Conservation (phyloP, 2,888 invertebrate genomes). For the Dolichopus griseipennis region DNA sequence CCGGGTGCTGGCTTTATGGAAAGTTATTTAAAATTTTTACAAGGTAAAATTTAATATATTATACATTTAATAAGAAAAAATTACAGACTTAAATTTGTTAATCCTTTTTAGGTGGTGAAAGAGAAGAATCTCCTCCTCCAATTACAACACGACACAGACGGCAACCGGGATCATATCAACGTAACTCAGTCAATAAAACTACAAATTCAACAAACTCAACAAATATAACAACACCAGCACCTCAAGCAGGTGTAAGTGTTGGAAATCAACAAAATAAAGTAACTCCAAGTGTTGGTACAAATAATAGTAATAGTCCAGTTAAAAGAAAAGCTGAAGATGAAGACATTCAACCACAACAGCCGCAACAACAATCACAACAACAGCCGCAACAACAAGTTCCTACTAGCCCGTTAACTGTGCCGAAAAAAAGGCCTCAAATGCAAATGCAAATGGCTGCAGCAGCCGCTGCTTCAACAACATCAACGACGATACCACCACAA, state of each 20-base stretch:
- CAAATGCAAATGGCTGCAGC: constrained; percentile 40
- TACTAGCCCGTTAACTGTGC: constrained; percentile 19
- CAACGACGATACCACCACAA: constrained; percentile 38
- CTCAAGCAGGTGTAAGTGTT: constrained; percentile 47
- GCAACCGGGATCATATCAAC: constrained; percentile 11
- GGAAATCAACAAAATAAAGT: constrained; percentile 39
- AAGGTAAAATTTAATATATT: constrained; percentile 32
- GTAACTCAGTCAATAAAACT: constrained; percentile 8
- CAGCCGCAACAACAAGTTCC: constrained; percentile 22
- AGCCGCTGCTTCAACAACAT: constrained; percentile 42
- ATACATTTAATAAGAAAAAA: too few species aligned
- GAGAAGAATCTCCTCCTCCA: constrained; percentile 72
- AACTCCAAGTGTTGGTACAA: constrained; percentile 15
- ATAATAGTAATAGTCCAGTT: constrained; percentile 16
- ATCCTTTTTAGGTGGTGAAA: constrained; percentile 50
- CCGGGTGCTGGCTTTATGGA: constrained; percentile 74
- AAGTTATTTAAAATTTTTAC: constrained; percentile 75
- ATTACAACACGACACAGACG: constrained; percentile 50
- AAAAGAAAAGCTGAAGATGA: constrained; percentile 17
- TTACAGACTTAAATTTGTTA: too few species aligned
- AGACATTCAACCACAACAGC: constrained; percentile 13
- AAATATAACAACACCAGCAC: constrained; percentile 43
- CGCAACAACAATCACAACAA: constrained; percentile 20
- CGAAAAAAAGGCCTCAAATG: constrained; percentile 42
- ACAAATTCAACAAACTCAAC: constrained; percentile 38